Conservation (phyloP, 2,888 invertebrate species). For the Molorchus minor region DNA sequence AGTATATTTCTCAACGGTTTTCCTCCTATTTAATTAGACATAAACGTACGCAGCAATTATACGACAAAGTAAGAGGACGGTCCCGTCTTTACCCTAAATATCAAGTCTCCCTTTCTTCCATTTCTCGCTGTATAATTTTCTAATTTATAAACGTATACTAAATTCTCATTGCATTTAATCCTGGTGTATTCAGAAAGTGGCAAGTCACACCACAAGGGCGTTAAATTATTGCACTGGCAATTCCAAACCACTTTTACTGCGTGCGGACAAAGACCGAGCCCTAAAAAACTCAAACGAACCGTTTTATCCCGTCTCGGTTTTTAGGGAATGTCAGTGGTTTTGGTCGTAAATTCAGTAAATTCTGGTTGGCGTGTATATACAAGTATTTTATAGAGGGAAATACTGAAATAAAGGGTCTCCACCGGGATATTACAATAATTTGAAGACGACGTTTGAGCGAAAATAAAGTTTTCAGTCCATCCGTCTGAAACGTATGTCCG, state of each 20-base stretch:
- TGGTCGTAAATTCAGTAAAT: constrained; percentile 12
- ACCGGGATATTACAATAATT: too few species aligned
- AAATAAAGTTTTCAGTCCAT: too few species aligned
- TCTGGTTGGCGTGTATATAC: constrained; percentile 3
- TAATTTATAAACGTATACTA: constrained; percentile 38
- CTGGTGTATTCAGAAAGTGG: constrained; percentile 9
- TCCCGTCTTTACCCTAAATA: constrained; percentile 31
- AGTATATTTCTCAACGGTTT: too few species aligned
- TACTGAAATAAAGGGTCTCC: too few species aligned
- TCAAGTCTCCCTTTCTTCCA: constrained; percentile 29
- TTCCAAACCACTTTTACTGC: constrained; percentile 10
- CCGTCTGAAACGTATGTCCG: too few species aligned
- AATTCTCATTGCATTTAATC: constrained; percentile 35
- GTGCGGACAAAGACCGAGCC: constrained; percentile 8
- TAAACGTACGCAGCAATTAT: constrained; percentile 1
- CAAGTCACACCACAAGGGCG: constrained; percentile 10
- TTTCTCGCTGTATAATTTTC: constrained; percentile 36
- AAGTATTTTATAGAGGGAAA: too few species aligned
- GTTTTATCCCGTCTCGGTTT: constrained; percentile 12
- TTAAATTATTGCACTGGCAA: constrained; percentile 17
- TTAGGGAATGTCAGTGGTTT: constrained; percentile 7
- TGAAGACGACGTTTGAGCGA: too few species aligned
- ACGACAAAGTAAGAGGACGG: constrained; percentile 28
- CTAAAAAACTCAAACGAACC: constrained; percentile 15
- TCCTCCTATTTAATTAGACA: neutral